Percentiles rank a stretch among this genome's conserved stretches.
Evolutionary conservation across 35 echinoderm and acorn worm species (phyloP).

Genomic region (Ophiothrix spiculata): DNA sequence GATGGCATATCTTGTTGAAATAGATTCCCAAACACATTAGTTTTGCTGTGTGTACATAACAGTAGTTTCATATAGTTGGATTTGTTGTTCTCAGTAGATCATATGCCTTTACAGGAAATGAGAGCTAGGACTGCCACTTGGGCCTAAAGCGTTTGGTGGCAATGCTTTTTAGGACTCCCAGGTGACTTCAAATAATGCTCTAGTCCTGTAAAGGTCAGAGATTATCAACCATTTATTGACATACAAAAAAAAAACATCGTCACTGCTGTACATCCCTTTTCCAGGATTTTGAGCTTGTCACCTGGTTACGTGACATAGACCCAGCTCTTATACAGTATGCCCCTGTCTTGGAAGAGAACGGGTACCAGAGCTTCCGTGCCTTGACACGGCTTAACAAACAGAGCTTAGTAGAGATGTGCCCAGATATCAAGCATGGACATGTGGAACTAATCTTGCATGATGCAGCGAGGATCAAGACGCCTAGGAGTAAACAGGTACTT

Average conservation of each 20-base stretch:
- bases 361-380: conserved; percentile 72
- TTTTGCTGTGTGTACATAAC: too few species aligned
- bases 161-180: too few species aligned
- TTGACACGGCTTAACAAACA: conserved; percentile 58
- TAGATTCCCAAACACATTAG: too few species aligned
- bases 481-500: conserved; percentile 53
- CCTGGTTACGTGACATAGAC: conserved; percentile 71
- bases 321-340: conserved; percentile 76
- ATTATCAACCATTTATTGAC: too few species aligned
- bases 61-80: too few species aligned
- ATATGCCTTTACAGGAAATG: too few species aligned
- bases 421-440: conserved; percentile 82
- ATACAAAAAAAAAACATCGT: background rate
- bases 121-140: too few species aligned
- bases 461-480: conserved; percentile 63
- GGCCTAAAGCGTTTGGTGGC: too few species aligned
- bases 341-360: conserved; percentile 61
- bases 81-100: too few species aligned
- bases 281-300: conserved; percentile 56
- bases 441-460: conserved; percentile 80
- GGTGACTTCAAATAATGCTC: too few species aligned
- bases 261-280: background rate
- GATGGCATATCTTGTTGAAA: too few species aligned
- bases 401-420: conserved; percentile 61
- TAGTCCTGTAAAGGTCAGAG: too few species aligned